Evolutionary conservation across 1,140 invertebrate species (phyloP).

Genomic region (Scaptomyza pallida): DNA sequence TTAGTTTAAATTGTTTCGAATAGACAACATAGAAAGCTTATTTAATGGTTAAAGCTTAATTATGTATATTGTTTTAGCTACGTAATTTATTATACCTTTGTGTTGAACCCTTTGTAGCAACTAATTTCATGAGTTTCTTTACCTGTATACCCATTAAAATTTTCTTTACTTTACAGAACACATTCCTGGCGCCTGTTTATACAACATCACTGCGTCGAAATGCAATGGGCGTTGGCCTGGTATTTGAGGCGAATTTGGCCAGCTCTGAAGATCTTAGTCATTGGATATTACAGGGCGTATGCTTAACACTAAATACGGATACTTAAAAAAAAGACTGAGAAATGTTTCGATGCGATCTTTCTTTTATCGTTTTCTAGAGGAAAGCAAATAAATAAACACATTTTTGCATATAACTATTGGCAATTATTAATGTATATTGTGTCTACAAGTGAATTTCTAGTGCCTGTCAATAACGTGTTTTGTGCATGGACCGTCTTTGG

Average conservation of each 20-base stretch:
- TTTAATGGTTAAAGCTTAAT: background rate
- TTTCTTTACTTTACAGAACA: slow-evolving; percentile 87
- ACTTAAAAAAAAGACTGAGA: slow-evolving; percentile 85
- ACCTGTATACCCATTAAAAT: background rate
- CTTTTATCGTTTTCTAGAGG: slow-evolving; percentile 39
- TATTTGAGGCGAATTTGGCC: slow-evolving; percentile 94
- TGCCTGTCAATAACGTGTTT: slow-evolving; percentile 75
- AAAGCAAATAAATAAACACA: slow-evolving; percentile 54
- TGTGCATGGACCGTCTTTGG: slow-evolving; percentile 48
- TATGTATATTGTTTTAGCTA: background rate
- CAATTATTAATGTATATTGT: slow-evolving; percentile 53
- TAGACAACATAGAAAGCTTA: background rate
- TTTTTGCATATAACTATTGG: slow-evolving; percentile 59
- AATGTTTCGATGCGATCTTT: slow-evolving; percentile 20
- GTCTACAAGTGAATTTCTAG: slow-evolving; percentile 50
- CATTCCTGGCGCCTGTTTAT: slow-evolving; percentile 93
- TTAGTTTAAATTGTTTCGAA: background rate
- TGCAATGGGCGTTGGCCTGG: slow-evolving; percentile 94
- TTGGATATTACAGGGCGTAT: slow-evolving; percentile 95
- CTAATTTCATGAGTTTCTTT: background rate
- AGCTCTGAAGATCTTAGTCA: slow-evolving; percentile 92
- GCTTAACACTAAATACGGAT: slow-evolving; percentile 91
- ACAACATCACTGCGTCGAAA: slow-evolving; percentile 92
- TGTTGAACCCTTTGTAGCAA: background rate
- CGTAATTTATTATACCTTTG: background rate